Percentiles rank a stretch among this genome's conserved stretches.
Evolutionary conservation across 2,888 invertebrate species (phyloP).

Genomic region (Hyposoter dolosus): DNA sequence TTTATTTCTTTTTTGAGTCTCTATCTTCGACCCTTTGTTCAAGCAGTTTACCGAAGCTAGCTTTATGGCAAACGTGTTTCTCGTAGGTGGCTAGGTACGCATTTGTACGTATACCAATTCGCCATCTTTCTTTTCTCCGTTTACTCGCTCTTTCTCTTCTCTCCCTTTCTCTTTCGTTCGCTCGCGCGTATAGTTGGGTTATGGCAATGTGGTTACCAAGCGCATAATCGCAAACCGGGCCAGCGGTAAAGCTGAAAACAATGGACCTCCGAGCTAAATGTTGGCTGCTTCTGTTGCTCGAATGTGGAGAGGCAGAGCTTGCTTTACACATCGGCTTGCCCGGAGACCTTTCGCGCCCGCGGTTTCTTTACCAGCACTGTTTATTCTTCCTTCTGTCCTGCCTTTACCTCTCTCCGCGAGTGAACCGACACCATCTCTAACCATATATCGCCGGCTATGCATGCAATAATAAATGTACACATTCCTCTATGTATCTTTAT

Average conservation of each 20-base stretch:
- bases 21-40: constrained; percentile 66
- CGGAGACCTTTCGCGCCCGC: constrained; percentile 79
- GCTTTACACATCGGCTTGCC: constrained; percentile 54
- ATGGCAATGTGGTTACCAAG: constrained; percentile 62
- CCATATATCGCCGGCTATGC: constrained; percentile 69
- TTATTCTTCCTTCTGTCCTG: constrained; percentile 74
- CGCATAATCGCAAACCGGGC: constrained; percentile 66
- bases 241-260: constrained; percentile 76
- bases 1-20: constrained; percentile 1
- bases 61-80: constrained; percentile 37
- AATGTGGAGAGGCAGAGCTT: constrained; percentile 30
- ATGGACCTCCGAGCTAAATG: constrained; percentile 72
- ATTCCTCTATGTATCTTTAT: constrained; percentile 57
- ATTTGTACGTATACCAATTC: constrained; percentile 70
- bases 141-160: constrained; percentile 15
- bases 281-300: constrained; percentile 44
- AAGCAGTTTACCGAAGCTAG: constrained; percentile 39
- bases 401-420: constrained; percentile 39
- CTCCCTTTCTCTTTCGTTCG: not conserved
- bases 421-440: constrained; percentile 59
- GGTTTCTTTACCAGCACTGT: constrained; percentile 75
- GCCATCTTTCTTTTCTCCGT: constrained; percentile 65
- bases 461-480: constrained; percentile 76
- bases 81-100: constrained; percentile 68
- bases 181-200: constrained; percentile 46